These are phyloP conservation scores for Scaptodrosophila latifasciaeformis DNA, from an alignment of 2,888 invertebrate genomes.

Conservation along the genomic window DNA sequence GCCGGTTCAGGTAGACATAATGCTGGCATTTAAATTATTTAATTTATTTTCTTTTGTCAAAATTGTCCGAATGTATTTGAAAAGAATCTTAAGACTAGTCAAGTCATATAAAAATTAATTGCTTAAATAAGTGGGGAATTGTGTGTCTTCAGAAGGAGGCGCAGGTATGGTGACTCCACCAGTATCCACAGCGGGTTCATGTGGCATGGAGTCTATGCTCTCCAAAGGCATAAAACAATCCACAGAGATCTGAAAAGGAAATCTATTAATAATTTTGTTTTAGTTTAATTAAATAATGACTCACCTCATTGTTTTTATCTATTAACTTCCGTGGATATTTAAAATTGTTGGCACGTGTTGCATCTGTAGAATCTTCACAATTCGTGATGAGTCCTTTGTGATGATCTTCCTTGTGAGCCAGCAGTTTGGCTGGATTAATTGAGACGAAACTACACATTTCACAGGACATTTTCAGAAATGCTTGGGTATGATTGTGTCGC, in stretches of 20 bases:
- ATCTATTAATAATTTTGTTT: too few species aligned
- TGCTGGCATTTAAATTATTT: too few species aligned
- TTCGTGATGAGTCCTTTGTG: conserved; percentile 65
- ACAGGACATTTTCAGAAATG: conserved; percentile 67
- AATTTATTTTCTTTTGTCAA: too few species aligned
- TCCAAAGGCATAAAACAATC: conserved; percentile 72
- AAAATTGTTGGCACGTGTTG: conserved; percentile 34
- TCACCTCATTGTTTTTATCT: conserved; percentile 61
- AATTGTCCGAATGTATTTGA: too few species aligned
- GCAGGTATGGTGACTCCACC: conserved; percentile 74
- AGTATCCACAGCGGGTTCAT: conserved; percentile 71
- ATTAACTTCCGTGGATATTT: conserved; percentile 54
- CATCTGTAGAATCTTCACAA: conserved; percentile 67
- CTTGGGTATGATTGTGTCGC: conserved; percentile 77
- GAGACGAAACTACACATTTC: conserved; percentile 70
- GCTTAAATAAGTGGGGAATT: conserved; percentile 70
- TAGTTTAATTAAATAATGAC: too few species aligned
- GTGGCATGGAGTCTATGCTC: conserved; percentile 71
- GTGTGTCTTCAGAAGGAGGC: conserved; percentile 72
- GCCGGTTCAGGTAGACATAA: too few species aligned
- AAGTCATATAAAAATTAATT: too few species aligned
- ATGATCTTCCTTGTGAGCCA: conserved; percentile 70
- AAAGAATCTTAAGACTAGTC: too few species aligned
- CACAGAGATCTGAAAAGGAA: conserved; percentile 59
- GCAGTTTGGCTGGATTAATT: conserved; percentile 57